Conservation (phyloP, 2,797 vertebrate species). For the Spatula versicolor region DNA sequence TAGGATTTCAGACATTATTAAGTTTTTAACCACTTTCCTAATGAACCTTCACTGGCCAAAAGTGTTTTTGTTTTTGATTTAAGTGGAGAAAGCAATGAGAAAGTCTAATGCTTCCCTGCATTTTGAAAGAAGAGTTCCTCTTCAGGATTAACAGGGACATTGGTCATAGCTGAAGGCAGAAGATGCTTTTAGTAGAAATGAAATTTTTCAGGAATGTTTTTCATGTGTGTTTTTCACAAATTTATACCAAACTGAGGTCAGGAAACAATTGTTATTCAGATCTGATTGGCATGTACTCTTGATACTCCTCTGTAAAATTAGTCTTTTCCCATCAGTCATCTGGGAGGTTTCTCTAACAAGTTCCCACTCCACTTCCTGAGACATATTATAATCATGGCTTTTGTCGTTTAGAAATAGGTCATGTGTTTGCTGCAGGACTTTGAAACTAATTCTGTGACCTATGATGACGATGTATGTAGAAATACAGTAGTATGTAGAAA, state of each 20-base stretch:
- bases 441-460: neutral
- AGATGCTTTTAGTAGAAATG: neutral
- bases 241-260: neutral
- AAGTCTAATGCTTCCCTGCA: neutral
- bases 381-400: neutral
- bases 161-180: neutral
- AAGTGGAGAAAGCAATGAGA: neutral
- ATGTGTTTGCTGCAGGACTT: neutral
- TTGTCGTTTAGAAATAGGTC: neutral
- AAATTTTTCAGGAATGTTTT: neutral
- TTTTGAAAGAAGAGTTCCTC: neutral
- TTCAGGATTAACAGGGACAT: neutral
- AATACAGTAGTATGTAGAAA: neutral
- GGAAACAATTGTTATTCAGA: neutral
- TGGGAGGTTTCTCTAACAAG: neutral
- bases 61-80: neutral
- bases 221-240: neutral
- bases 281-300: neutral
- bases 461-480: too few relatives aligned
- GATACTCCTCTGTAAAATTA: neutral
- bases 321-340: neutral
- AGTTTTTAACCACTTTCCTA: neutral
- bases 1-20: neutral
- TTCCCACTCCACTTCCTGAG: neutral
- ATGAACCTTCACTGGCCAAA: neutral